Percentiles rank a stretch among this genome's conserved stretches.
These are phyloP conservation scores for Dugesia japonica DNA, from an alignment of 2,888 invertebrate genomes.

Conservation along the genomic window DNA sequence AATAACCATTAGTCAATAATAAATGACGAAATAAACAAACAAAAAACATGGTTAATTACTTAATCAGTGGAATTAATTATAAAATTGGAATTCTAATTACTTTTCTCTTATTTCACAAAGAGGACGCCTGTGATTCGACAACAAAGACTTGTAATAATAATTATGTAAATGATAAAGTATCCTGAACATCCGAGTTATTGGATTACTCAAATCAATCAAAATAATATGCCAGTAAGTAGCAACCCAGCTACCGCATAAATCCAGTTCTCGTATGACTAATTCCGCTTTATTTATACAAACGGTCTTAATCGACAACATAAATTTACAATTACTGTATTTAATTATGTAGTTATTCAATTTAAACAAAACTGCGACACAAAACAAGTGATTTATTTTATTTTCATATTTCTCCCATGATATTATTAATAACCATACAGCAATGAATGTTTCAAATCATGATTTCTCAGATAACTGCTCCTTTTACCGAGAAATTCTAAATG, in stretches of 20 bases:
- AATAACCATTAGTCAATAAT: no score
- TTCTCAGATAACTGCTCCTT: not conserved
- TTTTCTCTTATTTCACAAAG: not conserved
- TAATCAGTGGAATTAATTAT: not conserved
- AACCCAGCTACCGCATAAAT: no score
- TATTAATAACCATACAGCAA: not conserved
- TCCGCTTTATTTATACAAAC: no score
- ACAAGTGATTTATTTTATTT: not conserved
- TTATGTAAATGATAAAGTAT: not conserved
- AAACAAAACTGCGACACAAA: no score
- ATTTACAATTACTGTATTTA: no score
- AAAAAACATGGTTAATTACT: not conserved
- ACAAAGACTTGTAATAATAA: not conserved
- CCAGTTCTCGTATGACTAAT: no score
- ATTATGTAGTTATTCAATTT: no score
- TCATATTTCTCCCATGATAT: not conserved
- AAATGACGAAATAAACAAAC: no score
- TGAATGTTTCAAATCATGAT: not conserved
- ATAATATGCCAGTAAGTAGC: no score
- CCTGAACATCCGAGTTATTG: not conserved
- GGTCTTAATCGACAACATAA: no score
- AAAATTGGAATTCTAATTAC: not conserved
- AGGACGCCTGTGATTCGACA: not conserved
- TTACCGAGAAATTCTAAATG: constrained; percentile 6
- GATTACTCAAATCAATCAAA: no score